Evolutionary conservation across 2,797 vertebrate genomes (phyloP).

Genomic region (Hippopotamyrus pictus): DNA sequence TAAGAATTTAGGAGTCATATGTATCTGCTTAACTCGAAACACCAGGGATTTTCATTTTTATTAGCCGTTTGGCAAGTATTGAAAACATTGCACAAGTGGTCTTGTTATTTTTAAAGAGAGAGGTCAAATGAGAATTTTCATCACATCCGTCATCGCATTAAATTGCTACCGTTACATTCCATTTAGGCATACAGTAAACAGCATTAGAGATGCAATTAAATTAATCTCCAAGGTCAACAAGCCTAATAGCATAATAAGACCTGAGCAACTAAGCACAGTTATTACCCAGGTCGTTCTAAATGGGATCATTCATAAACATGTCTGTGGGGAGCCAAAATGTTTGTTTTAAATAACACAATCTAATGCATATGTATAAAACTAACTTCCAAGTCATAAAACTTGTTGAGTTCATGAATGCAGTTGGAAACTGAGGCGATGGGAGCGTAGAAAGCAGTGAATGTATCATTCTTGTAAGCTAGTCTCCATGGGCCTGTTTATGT

Average conservation of each 20-base stretch:
- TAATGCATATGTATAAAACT: constrained; percentile 31
- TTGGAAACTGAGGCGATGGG: constrained; percentile 20
- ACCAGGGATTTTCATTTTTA: constrained; percentile 7
- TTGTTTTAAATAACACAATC: constrained; percentile 42
- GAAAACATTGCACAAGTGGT: constrained; percentile 12
- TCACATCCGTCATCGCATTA: constrained; percentile 25
- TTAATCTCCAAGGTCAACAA: constrained; percentile 36
- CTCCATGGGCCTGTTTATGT: constrained; percentile 9
- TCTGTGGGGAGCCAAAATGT: constrained; percentile 29
- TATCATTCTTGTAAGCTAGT: neutral
- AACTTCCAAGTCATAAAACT: constrained; percentile 37
- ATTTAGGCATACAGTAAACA: constrained; percentile 41
- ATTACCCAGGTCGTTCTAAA: constrained; percentile 32
- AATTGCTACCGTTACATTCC: constrained; percentile 26
- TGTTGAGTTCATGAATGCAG: constrained; percentile 30
- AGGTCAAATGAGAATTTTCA: constrained; percentile 27
- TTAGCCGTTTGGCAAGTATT: constrained; percentile 15
- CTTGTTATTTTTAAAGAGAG: constrained; percentile 14
- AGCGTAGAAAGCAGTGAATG: constrained; percentile 15
- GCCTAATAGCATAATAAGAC: constrained; percentile 26
- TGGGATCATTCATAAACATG: constrained; percentile 38
- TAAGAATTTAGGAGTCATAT: neutral
- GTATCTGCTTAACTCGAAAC: constrained; percentile 5
- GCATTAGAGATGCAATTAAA: constrained; percentile 44
- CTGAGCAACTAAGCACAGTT: constrained; percentile 21